Conservation (phyloP, 2,888 invertebrate genomes). For the Atethmia centrago region DNA sequence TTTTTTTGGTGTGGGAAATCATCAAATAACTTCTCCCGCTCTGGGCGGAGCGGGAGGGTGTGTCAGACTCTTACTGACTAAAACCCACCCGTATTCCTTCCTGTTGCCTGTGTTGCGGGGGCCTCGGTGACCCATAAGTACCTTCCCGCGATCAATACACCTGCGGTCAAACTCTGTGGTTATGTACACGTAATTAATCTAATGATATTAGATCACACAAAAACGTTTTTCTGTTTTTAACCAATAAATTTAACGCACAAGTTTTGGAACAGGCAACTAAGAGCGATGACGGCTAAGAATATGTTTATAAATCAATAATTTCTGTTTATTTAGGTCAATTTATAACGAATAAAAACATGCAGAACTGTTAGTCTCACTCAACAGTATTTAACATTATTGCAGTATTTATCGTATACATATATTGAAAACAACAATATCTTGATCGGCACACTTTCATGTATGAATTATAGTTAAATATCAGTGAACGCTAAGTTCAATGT, state of each 20-base stretch:
- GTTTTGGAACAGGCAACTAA: background rate
- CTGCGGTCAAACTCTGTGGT: background rate
- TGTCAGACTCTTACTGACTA: too few species aligned
- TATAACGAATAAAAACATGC: background rate
- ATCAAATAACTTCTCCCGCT: too few species aligned
- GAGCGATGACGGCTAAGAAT: slow-evolving; percentile 7
- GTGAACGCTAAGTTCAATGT: slow-evolving; percentile 29
- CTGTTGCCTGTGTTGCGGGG: too few species aligned
- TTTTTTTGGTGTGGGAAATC: too few species aligned
- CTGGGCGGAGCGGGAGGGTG: too few species aligned
- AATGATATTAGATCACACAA: background rate
- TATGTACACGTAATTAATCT: background rate
- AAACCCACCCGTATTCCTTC: too few species aligned
- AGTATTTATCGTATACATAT: background rate
- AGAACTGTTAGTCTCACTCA: background rate
- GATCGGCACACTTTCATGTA: slow-evolving; percentile 37
- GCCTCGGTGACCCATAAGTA: too few species aligned
- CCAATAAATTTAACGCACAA: background rate
- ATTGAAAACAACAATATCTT: slow-evolving; percentile 35
- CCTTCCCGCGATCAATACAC: too few species aligned
- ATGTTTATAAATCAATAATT: background rate
- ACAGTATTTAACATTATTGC: background rate
- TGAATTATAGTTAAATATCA: slow-evolving; percentile 39
- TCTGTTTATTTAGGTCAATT: slow-evolving; percentile 32
- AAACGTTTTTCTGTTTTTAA: background rate